phyloP scores from a whole-genome alignment of 2,888 invertebrate species.

The Ochropleura leucogaster region DNA sequence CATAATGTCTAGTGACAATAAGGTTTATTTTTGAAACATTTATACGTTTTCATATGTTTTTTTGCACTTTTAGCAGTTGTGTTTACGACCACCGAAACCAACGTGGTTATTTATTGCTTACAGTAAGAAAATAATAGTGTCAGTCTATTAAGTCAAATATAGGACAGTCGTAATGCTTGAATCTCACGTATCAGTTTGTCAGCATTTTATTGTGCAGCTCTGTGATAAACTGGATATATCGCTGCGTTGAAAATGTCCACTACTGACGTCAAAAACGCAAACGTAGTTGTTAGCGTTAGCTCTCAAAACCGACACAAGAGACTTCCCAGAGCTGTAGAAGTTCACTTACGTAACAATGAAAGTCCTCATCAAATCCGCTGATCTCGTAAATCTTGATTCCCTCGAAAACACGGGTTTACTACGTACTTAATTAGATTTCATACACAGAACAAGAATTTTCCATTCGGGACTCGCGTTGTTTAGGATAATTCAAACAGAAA shows the following conservation, averaged over 20 bases:
- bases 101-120: not conserved
- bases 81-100: not conserved
- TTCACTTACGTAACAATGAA: slow-evolving; percentile 20
- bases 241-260: slow-evolving; percentile 7
- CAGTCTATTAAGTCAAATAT: not conserved
- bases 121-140: not conserved
- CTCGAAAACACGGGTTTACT: slow-evolving; percentile 41
- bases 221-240: slow-evolving; percentile 2
- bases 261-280: slow-evolving; percentile 23
- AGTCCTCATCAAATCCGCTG: slow-evolving; percentile 25
- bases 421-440: slow-evolving; percentile 72
- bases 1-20: not conserved
- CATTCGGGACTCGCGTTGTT: slow-evolving; percentile 75
- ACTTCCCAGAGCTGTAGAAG: not conserved
- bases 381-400: slow-evolving; percentile 34
- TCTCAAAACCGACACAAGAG: slow-evolving; percentile 1
- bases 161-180: slow-evolving; percentile 13
- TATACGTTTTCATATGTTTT: too few species aligned
- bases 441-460: slow-evolving; percentile 73
- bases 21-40: not conserved
- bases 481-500: slow-evolving; percentile 79
- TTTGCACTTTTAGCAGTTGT: not conserved
- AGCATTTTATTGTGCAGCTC: slow-evolving; percentile 18
- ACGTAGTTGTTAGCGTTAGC: slow-evolving; percentile 29
- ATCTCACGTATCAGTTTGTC: slow-evolving; percentile 14